Evolutionary conservation across 1,140 invertebrate genomes (phyloP).

Genomic region (Drosophila funebris): DNA sequence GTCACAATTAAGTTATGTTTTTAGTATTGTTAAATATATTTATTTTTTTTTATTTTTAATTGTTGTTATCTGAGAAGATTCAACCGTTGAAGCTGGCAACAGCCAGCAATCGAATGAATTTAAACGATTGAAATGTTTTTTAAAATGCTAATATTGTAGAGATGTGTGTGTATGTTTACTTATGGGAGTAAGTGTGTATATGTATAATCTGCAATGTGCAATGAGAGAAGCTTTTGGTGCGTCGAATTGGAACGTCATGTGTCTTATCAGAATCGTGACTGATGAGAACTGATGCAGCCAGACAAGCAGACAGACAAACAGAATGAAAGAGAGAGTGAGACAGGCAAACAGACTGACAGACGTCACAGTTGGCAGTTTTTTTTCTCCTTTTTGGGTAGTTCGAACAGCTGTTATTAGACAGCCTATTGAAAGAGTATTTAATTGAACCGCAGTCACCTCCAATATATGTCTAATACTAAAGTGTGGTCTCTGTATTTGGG

Average conservation of each 20-base stretch:
- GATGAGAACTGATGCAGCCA: neutral
- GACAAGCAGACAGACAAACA: constrained; percentile 14
- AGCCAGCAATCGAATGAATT: constrained; percentile 42
- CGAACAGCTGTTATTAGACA: neutral
- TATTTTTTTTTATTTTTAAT: neutral
- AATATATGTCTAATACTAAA: constrained; percentile 23
- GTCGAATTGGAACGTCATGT: constrained; percentile 37
- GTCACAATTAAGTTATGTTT: neutral
- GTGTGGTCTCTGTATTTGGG: neutral
- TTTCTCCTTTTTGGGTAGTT: neutral
- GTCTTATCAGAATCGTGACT: constrained; percentile 40
- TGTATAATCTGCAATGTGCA: constrained; percentile 30
- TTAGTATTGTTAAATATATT: too few species aligned
- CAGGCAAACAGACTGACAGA: neutral
- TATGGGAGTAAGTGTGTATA: constrained; percentile 2
- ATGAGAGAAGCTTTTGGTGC: constrained; percentile 30
- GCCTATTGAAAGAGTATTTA: neutral
- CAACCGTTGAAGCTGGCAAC: constrained; percentile 17
- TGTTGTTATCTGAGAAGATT: neutral
- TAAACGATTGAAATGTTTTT: constrained; percentile 41
- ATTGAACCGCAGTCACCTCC: constrained; percentile 2
- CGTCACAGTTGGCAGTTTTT: neutral
- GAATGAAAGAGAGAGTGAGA: neutral
- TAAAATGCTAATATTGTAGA: constrained; percentile 30
- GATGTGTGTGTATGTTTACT: constrained; percentile 4